Evolutionary conservation across 2,797 vertebrate genomes (phyloP), one percentile per base, ranked within the genome.

Genomic region (Molossus molossus): DNA sequence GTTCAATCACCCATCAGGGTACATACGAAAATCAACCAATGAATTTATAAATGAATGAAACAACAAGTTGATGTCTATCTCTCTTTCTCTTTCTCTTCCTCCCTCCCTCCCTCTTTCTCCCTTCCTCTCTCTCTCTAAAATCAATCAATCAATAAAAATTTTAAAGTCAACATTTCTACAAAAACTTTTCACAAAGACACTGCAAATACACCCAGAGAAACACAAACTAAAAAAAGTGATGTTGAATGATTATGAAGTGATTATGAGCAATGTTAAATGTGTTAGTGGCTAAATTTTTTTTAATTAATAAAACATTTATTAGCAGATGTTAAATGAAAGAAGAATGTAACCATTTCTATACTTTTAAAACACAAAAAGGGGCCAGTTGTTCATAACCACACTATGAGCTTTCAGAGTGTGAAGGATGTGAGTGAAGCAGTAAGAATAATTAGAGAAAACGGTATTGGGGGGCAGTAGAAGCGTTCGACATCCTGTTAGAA

Each of bases 391-490:
- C 9, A 37, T 5, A 21, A 29, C 9, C 0, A 9, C 7, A 20
- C 5, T 7, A 5, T 1, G 48, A 9, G 11, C 40, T 62, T 64
- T 15, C 13, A 4, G 17, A 20, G 6, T 0, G 25, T 3, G 70
- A 9, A 0, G 0, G 25, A 40, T 14, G 6, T 5, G 45, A 53
- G n/a, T 6, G 13, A 17, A 62, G 2, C 0, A 0, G 37, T 0
- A 37, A 40, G 2, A 6, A 9, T 18, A 17, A 48, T 23, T 0
- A 2, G 45, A 33, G 48, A 21, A 55, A n/a, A 23, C 1, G 1
- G 55, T 8, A 5, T 18, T 25, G 1, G 3, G 0, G 2, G 5
- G 25, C 5, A 7, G 13, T 0, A 0, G 48, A n/a, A 17, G 20
- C 3, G 9, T 0, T 2, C 40, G 27, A 2, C 7, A 2, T 3